Base-by-base conservation (phyloP, 2,113 vertebrate species). In the Megaceryle torquata region DNA sequence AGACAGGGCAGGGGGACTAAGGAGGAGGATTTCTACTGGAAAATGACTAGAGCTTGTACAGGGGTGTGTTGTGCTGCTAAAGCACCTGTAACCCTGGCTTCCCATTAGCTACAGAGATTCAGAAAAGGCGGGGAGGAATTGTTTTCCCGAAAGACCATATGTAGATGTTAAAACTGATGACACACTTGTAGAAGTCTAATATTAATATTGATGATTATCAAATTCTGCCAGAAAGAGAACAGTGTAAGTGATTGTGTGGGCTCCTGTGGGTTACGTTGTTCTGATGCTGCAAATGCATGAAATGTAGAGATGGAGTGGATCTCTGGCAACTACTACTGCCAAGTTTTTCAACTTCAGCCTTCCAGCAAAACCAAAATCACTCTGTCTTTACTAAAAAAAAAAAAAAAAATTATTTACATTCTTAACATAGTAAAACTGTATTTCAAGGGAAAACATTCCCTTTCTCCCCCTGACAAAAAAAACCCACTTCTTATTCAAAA, bases 221-320 rank as follows among this genome's bases (percentile, higher is more conserved):
- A 39, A 25, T 67, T 29, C 28, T 79, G 39, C 35, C 17, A 56
- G 59, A 72, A 72, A 10, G 19, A 48, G 56, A 65, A 28, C 10
- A 0, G 0, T 0, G 0, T 39, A 28, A 28, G n/a, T 87, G 61
- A 24, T 70, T 3, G 0, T 17, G 69, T 33, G 54, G 39, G 15
- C 24, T 86, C 37, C 75, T 0, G 0, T 21, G 6, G 48, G n/a
- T 31, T 28, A 19, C 0, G 0, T 17, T 64, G 44, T n/a, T 46
- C 10, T 43, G 29, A 16, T 84, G 59, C 51, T 88, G 70, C 60
- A 46, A 5, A 21, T 35, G 41, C 44, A 41, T 48, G 20, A 72
- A 53, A 35, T 17, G 13, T 37, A 21, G 18, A 67, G 37, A 39
- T 22, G n/a, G 46, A 43, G 41, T n/a, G 46, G 5, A 21, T 54